These are phyloP conservation scores for Gymnobelideus leadbeateri DNA, from an alignment of 2,113 vertebrate species.

Conservation along the genomic window DNA sequence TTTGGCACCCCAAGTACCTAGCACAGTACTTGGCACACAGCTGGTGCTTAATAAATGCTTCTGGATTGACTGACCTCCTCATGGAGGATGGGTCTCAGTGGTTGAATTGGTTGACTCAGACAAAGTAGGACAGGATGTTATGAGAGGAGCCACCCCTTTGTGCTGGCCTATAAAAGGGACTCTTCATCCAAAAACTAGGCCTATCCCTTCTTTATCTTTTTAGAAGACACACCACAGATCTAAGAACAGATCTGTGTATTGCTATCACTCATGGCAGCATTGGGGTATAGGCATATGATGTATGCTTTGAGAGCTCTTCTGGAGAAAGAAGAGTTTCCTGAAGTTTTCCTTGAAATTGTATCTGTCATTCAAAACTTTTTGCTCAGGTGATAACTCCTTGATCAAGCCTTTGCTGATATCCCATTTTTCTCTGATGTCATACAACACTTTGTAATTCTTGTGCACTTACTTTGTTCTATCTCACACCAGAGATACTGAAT, in stretches of 20 bases:
- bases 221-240: neutral
- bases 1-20: neutral
- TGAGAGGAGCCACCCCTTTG: neutral
- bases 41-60: neutral
- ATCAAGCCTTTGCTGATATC: neutral
- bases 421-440: neutral
- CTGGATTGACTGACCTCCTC: neutral
- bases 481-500: neutral
- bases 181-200: neutral
- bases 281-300: neutral
- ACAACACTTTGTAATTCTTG: neutral
- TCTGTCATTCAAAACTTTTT: neutral
- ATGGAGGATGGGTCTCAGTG: neutral
- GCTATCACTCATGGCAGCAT: neutral
- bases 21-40: neutral
- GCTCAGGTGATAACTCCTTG: neutral
- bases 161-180: neutral
- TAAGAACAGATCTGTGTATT: neutral
- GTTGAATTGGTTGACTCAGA: neutral
- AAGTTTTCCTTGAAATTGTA: neutral
- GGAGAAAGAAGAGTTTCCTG: no score
- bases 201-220: neutral
- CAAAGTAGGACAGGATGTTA: neutral
- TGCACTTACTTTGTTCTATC: neutral
- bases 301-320: no score